Base-by-base conservation (phyloP, 2,797 vertebrate species). In the Brachymystax lenok region DNA sequence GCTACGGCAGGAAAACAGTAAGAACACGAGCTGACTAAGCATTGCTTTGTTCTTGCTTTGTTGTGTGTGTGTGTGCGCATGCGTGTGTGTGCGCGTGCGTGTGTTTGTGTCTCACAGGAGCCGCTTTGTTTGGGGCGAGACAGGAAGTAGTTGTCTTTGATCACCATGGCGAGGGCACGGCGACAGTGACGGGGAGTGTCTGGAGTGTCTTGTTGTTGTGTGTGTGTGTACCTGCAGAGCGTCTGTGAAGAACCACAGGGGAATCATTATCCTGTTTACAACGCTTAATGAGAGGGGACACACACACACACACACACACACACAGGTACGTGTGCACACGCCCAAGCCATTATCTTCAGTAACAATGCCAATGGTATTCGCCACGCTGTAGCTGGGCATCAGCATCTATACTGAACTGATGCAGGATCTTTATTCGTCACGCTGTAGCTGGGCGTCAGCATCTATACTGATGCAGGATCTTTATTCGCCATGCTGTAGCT, bases 241-340 rank as follows among this genome's bases (percentile, higher is more conserved):
- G 75, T 82, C 59, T 79, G 82, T 82, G 84, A 77, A 35, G 51
- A 72, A 76, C 88, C 91, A 88, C 90, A 0, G 74, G 92, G 91
- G 94, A 93, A 90, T 91, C 90, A 92, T 94, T 95, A 93, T 92
- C 88, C 83, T 90, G 91, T 94, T 94, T 93, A 93, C 90, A 85
- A 78, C 85, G 82, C 88, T 89, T 94, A 94, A 95, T 94, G 93
- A 94, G 88, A 90, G 89, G 71, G 24, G 14, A 19, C 27, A 16
- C 16, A 4, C 30, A 8, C 50, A 12, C n/a, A 13, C 2, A 27
- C 12, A 28, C 14, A 24, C n/a, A 21, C 13, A 16, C 14, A 17
- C n/a, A n/a, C n/a, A n/a, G n/a, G n/a, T n/a, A n/a, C n/a, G n/a
- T n/a, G n/a, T n/a, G n/a, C n/a, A n/a, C n/a, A n/a, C n/a, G n/a